A percentile compares a stretch with the other conserved stretches of the same genome.
phyloP scores from a whole-genome alignment of 2,888 invertebrate species.

The Pristionchus entomophagus region DNA sequence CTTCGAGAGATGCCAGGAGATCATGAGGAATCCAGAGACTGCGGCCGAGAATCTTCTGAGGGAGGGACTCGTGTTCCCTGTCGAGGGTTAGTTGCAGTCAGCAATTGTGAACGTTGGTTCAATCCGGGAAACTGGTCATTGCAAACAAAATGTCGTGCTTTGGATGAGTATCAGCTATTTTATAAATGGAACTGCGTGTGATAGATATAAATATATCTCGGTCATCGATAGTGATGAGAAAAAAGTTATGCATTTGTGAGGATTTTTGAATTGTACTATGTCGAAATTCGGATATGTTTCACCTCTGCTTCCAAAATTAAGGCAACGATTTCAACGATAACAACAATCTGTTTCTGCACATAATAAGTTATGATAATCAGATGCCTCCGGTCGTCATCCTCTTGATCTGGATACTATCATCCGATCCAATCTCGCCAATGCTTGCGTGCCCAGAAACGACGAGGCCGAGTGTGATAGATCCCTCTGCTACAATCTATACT shows the following conservation, averaged over 20 bases:
- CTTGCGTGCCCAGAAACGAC: constrained; percentile 74
- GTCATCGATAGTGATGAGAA: too few species aligned
- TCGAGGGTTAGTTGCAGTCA: constrained; percentile 60
- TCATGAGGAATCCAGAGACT: constrained; percentile 67
- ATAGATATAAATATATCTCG: too few species aligned
- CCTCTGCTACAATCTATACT: constrained; percentile 71
- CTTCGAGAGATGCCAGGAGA: constrained; percentile 53
- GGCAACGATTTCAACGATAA: too few species aligned
- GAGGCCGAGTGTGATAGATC: constrained; percentile 73
- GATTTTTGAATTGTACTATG: background rate
- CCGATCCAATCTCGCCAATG: constrained; percentile 72
- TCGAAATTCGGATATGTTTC: background rate
- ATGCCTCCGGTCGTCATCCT: constrained; percentile 59
- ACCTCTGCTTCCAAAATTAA: background rate
- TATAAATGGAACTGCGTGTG: too few species aligned
- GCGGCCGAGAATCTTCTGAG: constrained; percentile 71
- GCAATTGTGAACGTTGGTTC: too few species aligned
- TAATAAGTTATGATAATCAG: constrained; percentile 51
- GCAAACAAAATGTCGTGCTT: background rate
- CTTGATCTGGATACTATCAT: constrained; percentile 68
- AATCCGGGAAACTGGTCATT: background rate
- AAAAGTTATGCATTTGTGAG: too few species aligned
- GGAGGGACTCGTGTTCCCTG: constrained; percentile 64
- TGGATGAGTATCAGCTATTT: too few species aligned
- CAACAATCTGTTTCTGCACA: background rate